Conservation (phyloP, 2,888 invertebrate species). For the Nymphalis c-album region DNA sequence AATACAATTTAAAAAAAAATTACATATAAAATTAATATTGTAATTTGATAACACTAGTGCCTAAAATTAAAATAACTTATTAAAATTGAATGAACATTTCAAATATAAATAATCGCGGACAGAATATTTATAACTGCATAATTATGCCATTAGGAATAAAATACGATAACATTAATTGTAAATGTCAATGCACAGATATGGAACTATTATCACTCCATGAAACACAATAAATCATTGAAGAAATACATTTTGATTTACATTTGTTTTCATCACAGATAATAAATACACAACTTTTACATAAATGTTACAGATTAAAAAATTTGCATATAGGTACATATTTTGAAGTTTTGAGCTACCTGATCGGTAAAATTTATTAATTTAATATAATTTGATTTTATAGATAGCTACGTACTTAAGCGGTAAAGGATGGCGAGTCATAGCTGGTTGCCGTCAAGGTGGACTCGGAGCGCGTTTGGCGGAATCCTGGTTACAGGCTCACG, state of each 20-base stretch:
- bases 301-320: too few species aligned
- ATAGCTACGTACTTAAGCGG: constrained; percentile 86
- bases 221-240: too few species aligned
- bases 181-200: background rate
- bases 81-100: background rate
- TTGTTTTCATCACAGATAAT: too few species aligned
- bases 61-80: too few species aligned
- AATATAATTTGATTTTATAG: constrained; percentile 52
- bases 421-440: constrained; percentile 89
- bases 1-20: too few species aligned
- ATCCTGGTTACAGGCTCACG: constrained; percentile 80
- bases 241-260: too few species aligned
- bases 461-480: constrained; percentile 82
- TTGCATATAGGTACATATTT: too few species aligned
- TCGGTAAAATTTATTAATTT: background rate
- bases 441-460: constrained; percentile 85
- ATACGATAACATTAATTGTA: constrained; percentile 19
- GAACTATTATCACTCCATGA: constrained; percentile 1
- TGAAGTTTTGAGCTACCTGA: too few species aligned
- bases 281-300: too few species aligned
- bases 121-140: constrained; percentile 15
- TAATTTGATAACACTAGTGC: too few species aligned
- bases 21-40: too few species aligned
- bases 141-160: constrained; percentile 17
- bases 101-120: background rate